Conservation (phyloP, 2,888 invertebrate genomes). For the Stenotaenia linearis region DNA sequence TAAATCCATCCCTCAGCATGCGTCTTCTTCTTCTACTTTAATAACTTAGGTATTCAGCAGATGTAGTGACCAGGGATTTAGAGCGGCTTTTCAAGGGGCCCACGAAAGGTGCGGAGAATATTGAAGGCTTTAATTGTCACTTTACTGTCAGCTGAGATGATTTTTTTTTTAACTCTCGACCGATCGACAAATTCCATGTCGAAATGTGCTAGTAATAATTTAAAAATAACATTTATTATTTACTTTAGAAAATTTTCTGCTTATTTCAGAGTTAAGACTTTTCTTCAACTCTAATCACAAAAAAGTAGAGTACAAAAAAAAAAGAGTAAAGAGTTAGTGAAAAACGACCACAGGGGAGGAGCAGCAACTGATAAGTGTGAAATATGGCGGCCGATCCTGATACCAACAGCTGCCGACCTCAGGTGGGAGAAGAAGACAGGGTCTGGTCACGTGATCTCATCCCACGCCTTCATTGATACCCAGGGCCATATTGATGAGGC, state of each 20-base stretch:
- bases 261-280: not conserved
- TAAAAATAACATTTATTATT: no score
- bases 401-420: constrained; percentile 15
- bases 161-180: not conserved
- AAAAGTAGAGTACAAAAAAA: not conserved
- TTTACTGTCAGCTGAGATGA: not conserved
- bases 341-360: constrained; percentile 29
- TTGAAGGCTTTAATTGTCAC: constrained; percentile 10
- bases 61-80: not conserved
- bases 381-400: constrained; percentile 10
- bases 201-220: not conserved
- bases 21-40: not conserved
- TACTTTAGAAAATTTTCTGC: not conserved
- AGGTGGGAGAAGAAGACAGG: constrained; percentile 1
- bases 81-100: not conserved
- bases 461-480: constrained; percentile 14
- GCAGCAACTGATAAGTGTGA: constrained; percentile 22
- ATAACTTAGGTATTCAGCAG: not conserved
- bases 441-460: constrained; percentile 15
- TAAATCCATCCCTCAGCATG: not conserved
- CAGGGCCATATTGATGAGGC: constrained; percentile 19
- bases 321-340: constrained; percentile 23
- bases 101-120: not conserved
- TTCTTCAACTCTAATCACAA: not conserved
- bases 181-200: not conserved